Conservation (phyloP, 1,140 invertebrate genomes). For the Protaetia brevitarsis region DNA sequence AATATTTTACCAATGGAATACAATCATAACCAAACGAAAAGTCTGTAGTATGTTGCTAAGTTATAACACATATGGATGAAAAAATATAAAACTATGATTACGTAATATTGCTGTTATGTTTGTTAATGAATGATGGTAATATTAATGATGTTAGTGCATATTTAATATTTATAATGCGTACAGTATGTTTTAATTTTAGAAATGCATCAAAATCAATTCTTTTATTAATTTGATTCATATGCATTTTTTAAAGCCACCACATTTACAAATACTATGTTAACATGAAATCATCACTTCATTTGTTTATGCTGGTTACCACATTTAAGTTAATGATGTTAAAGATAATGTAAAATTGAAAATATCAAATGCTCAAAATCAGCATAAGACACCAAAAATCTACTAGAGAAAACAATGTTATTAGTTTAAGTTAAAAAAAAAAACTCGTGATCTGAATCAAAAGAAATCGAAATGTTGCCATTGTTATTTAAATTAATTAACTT, state of each 20-base stretch:
- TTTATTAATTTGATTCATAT: too few relatives aligned
- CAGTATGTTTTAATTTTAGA: too few relatives aligned
- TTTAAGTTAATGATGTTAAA: too few relatives aligned
- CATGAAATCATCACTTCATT: too few relatives aligned
- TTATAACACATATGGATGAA: not conserved
- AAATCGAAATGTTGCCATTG: conserved; percentile 8
- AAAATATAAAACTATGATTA: not conserved
- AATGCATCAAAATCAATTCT: too few relatives aligned
- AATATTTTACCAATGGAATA: conserved; percentile 99
- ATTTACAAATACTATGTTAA: too few relatives aligned
- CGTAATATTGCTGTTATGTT: not conserved
- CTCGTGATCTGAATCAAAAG: conserved; percentile 1
- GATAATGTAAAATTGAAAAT: too few relatives aligned
- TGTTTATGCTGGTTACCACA: too few relatives aligned
- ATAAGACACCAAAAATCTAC: not conserved
- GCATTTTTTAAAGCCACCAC: too few relatives aligned
- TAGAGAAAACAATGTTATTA: not conserved
- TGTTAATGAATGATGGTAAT: not conserved
- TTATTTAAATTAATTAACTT: conserved; percentile 1
- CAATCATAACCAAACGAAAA: conserved; percentile 49
- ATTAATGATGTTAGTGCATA: not conserved
- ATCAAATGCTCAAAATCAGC: conserved; percentile 1
- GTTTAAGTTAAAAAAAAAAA: not conserved
- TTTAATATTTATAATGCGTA: not conserved
- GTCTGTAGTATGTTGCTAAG: conserved; percentile 6